These are phyloP conservation scores for Ahaetulla prasina DNA, from an alignment of 2,113 vertebrate species.

Conservation along the genomic window DNA sequence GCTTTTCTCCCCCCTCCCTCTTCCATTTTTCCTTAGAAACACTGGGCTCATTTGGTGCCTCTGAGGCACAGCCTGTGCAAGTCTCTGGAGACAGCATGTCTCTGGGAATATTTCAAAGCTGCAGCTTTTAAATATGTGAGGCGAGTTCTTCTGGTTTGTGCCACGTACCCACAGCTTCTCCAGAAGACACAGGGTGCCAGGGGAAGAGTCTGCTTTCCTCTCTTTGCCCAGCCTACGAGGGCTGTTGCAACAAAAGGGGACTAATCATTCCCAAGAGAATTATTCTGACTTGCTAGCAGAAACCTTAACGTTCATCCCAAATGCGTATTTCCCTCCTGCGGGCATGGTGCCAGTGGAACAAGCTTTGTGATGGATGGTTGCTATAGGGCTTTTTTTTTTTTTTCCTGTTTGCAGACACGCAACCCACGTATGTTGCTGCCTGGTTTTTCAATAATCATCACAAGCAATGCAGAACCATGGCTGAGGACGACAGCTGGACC, in stretches of 20 bases:
- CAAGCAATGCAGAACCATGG: neutral
- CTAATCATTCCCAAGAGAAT: neutral
- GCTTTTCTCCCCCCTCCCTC: neutral
- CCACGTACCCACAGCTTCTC: neutral
- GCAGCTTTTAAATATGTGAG: neutral
- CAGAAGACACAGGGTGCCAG: neutral
- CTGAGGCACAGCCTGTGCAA: neutral
- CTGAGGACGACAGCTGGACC: neutral
- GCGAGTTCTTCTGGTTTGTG: slow-evolving; percentile 5
- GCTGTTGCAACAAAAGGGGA: neutral
- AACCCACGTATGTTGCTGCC: neutral
- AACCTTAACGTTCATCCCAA: neutral
- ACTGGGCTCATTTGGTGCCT: neutral
- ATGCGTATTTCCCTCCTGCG: neutral
- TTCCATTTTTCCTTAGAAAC: neutral
- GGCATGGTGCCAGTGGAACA: neutral
- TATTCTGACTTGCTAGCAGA: neutral
- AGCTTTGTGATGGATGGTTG: neutral
- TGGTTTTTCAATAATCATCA: neutral
- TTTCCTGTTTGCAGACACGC: neutral
- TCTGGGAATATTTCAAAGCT: slow-evolving; percentile 9
- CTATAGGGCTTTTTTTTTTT: neutral
- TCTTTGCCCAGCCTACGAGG: neutral
- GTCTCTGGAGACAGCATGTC: neutral
- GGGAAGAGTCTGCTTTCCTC: no score